These are phyloP conservation scores for Meghimatium bilineatum DNA, from an alignment of 2,888 invertebrate species.

Conservation along the genomic window DNA sequence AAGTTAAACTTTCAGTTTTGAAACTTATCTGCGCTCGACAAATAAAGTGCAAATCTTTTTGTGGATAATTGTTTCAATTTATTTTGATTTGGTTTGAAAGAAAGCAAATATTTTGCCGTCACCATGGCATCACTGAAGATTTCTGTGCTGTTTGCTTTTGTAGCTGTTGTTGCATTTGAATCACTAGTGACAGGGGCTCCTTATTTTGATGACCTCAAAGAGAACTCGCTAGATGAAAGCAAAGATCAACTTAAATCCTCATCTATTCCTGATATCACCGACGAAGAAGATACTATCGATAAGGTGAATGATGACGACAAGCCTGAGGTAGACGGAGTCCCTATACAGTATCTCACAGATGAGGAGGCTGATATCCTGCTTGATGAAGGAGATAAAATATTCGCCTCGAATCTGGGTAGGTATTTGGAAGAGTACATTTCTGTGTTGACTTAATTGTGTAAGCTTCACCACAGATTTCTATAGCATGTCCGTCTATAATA, in stretches of 20 bases:
- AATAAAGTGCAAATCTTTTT: no score
- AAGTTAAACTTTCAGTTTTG: no score
- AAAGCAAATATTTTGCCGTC: no score
- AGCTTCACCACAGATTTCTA: no score
- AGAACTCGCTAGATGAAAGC: background rate
- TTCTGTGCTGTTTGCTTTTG: background rate
- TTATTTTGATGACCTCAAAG: background rate
- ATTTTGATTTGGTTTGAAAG: background rate
- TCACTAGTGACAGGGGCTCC: background rate
- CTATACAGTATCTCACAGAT: conserved; percentile 16
- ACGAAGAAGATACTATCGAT: conserved; percentile 2
- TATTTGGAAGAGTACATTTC: no score
- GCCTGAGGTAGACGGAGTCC: conserved; percentile 15
- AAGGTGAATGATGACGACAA: background rate
- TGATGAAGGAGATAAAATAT: conserved; percentile 34
- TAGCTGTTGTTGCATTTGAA: background rate
- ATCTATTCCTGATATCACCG: background rate
- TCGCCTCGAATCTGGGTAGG: conserved; percentile 28
- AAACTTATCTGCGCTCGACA: no score
- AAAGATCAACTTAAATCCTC: background rate
- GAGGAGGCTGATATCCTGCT: conserved; percentile 27
- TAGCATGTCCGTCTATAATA: no score
- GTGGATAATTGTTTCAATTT: background rate
- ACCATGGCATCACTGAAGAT: background rate
- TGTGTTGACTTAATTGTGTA: no score